Base-by-base conservation (phyloP, 2,113 vertebrate species). In the Calidris pugnax region DNA sequence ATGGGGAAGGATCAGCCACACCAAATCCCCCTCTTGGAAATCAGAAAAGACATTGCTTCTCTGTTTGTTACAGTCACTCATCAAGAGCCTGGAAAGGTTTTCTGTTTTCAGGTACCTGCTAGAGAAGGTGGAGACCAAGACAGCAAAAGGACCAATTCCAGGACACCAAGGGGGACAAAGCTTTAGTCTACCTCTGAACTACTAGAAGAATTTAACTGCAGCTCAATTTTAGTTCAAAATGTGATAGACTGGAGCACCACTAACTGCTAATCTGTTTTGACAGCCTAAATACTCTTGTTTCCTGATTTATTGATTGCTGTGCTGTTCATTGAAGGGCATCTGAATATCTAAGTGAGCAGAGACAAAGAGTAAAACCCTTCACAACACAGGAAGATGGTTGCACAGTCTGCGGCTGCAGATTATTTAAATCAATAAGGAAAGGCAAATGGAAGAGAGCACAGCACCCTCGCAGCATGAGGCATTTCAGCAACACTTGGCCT, bases 221-320 rank as follows among this genome's bases (percentile, higher is more conserved):
- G 37, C 48, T 74, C 55, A 56, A 10, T 72, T 90, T 77, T 81
- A 84, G 27, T 60, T 74, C n/a, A 87, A 69, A 81, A 87, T 57
- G 48, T 50, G 51, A 80, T 55, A 74, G 80, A 77, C 14, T 80
- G 59, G 30, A 90, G 79, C 32, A 76, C 28, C 47, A 55, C 59
- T 66, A 85, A 57, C 41, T 63, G 50, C 63, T 94, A 28, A 88
- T 80, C 55, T 90, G 51, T 95, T 96, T n/a, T 90, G 67, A 92
- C 88, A 90, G 55, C 67, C 30, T 80, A 91, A 94, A 80, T 67
- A 80, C 39, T 27, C 73, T 35, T 35, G 14, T 60, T 95, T 94
- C 73, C 37, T 60, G 51, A 77, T 66, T 50, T 77, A 88, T 56
- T 88, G 85, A 94, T 85, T 77, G 50, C 26, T 73, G 4, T 33